phyloP scores from a whole-genome alignment of 2,113 vertebrate genomes.

The Lipophrys pholis region DNA sequence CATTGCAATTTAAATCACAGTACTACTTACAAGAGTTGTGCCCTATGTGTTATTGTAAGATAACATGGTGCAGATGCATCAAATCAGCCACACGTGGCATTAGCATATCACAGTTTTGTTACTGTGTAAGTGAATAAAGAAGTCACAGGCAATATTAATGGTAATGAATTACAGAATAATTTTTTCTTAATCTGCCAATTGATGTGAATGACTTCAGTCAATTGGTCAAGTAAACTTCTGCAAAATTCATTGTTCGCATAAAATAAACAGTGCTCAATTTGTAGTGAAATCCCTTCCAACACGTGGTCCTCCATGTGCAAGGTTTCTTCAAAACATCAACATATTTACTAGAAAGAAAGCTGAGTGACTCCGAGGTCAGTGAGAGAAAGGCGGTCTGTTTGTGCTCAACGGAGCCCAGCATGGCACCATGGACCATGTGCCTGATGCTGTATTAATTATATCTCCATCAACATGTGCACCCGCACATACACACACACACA shows the following conservation, averaged over 20 bases:
- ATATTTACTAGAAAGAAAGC: neutral
- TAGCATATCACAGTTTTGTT: neutral
- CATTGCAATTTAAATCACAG: neutral
- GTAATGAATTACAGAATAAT: neutral
- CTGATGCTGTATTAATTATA: conserved; percentile 36
- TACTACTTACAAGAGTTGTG: neutral
- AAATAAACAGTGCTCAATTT: neutral
- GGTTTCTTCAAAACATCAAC: conserved; percentile 13
- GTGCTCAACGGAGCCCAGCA: conserved; percentile 54
- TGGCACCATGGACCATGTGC: conserved; percentile 26
- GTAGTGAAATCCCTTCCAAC: neutral
- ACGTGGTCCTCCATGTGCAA: neutral
- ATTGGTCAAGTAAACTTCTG: too few species aligned
- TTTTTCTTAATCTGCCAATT: neutral
- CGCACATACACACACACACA: conserved; percentile 16
- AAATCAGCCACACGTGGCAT: neutral
- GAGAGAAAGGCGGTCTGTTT: conserved; percentile 47
- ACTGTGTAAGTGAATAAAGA: neutral
- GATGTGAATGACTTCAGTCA: neutral
- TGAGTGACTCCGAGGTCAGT: conserved; percentile 36
- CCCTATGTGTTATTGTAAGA: neutral
- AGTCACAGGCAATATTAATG: neutral
- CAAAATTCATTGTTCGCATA: too few species aligned
- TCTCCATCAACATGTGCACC: conserved; percentile 9
- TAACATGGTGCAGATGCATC: neutral